Evolutionary conservation across 2,888 invertebrate genomes (phyloP).

Genomic region (Amorpha juglandis): DNA sequence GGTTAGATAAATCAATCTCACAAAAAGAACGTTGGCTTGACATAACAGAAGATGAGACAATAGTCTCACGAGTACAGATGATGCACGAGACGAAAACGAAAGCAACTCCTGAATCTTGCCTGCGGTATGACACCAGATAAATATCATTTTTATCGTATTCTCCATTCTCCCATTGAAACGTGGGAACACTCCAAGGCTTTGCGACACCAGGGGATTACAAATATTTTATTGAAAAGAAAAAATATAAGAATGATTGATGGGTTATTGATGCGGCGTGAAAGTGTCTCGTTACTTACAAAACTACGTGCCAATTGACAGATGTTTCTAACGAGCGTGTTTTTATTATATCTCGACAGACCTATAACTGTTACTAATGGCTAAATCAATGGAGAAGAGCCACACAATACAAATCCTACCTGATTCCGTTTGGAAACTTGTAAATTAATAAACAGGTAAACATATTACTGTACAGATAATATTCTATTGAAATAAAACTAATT

Average conservation of each 20-base stretch:
- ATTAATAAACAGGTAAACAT: too few species aligned
- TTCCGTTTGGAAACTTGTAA: too few species aligned
- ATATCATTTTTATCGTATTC: background rate
- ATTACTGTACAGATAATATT: too few species aligned
- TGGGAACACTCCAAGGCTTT: background rate
- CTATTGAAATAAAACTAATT: too few species aligned
- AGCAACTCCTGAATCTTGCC: too few species aligned
- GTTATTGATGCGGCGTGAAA: background rate
- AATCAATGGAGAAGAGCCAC: too few species aligned
- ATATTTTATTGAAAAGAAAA: background rate
- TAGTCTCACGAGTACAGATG: too few species aligned
- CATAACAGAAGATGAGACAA: too few species aligned
- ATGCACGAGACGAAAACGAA: too few species aligned
- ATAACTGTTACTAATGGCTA: background rate
- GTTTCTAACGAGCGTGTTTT: constrained; percentile 10
- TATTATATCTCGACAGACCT: background rate
- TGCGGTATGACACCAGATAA: background rate
- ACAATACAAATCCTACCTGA: too few species aligned
- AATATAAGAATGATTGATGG: constrained; percentile 6
- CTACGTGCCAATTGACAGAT: background rate
- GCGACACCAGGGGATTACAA: background rate
- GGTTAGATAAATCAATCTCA: too few species aligned
- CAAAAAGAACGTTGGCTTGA: too few species aligned
- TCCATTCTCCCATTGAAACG: background rate
- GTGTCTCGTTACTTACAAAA: background rate